Percentiles rank a stretch among this genome's conserved stretches.
These are phyloP conservation scores for Podilymbus podiceps DNA, from an alignment of 2,113 vertebrate species.

Conservation along the genomic window DNA sequence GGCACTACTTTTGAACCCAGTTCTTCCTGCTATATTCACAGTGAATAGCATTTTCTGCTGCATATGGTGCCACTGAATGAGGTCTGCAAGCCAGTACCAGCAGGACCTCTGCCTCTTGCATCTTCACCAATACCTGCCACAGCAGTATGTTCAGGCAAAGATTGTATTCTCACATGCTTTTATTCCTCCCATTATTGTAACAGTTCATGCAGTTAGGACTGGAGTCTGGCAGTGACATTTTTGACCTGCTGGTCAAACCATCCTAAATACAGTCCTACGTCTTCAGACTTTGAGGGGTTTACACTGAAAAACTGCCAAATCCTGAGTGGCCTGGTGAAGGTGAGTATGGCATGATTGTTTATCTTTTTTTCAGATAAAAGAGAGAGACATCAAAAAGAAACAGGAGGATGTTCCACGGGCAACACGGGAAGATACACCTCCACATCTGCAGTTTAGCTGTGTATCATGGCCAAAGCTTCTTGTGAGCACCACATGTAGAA, in stretches of 20 bases:
- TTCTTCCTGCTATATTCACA: background rate
- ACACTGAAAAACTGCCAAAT: background rate
- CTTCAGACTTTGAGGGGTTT: background rate
- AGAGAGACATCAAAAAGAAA: background rate
- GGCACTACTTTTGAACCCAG: background rate
- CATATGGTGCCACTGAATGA: background rate
- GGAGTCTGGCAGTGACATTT: background rate
- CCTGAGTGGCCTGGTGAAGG: background rate
- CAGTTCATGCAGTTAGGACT: background rate
- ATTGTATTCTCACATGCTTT: background rate
- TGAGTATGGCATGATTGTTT: background rate
- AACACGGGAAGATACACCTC: background rate
- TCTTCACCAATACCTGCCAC: background rate
- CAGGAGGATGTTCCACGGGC: background rate
- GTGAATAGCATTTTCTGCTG: background rate
- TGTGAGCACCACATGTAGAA: background rate
- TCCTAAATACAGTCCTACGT: background rate
- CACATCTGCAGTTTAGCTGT: background rate
- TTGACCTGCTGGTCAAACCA: background rate
- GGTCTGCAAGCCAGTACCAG: background rate
- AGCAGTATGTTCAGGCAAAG: background rate
- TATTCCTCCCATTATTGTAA: background rate
- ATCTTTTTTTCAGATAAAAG: background rate
- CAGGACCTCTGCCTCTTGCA: background rate
- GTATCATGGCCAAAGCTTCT: background rate